phyloP scores from a whole-genome alignment of 2,888 invertebrate species.

The Chalcosyrphus nemorum region DNA sequence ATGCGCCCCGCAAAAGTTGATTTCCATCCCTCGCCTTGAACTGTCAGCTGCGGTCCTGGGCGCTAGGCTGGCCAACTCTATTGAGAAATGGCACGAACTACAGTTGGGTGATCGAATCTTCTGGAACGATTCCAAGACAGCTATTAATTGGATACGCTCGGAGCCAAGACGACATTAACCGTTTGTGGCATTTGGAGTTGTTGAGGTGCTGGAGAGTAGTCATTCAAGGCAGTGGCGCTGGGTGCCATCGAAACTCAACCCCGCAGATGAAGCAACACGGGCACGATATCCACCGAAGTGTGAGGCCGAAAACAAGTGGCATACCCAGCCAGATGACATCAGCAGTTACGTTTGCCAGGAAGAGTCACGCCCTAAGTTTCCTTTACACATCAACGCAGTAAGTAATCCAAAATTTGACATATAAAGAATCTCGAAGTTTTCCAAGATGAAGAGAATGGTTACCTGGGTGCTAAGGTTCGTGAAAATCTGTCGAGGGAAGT shows the following conservation, averaged over 20 bases:
- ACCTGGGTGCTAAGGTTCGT: slow-evolving; percentile 2
- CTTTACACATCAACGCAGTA: neutral
- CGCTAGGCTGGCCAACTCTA: neutral
- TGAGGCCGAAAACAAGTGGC: neutral
- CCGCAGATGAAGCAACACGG: neutral
- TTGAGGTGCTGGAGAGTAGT: neutral
- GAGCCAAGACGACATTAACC: neutral
- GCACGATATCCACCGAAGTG: neutral
- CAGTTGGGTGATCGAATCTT: neutral
- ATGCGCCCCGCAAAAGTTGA: neutral
- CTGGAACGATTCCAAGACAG: neutral
- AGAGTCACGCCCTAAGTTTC: neutral
- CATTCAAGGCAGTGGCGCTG: neutral
- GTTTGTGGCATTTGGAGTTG: neutral
- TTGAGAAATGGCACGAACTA: neutral
- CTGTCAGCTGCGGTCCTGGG: slow-evolving; percentile 16
- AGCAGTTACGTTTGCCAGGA: neutral
- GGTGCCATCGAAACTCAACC: neutral
- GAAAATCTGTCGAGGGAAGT: neutral
- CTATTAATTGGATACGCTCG: neutral
- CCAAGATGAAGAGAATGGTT: neutral
- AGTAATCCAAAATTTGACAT: neutral
- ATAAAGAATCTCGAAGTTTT: neutral
- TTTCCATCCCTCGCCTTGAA: slow-evolving; percentile 23
- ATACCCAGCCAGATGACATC: neutral